These are phyloP conservation scores for Argynnis bischoffii DNA, from an alignment of 2,888 invertebrate species.

Conservation along the genomic window DNA sequence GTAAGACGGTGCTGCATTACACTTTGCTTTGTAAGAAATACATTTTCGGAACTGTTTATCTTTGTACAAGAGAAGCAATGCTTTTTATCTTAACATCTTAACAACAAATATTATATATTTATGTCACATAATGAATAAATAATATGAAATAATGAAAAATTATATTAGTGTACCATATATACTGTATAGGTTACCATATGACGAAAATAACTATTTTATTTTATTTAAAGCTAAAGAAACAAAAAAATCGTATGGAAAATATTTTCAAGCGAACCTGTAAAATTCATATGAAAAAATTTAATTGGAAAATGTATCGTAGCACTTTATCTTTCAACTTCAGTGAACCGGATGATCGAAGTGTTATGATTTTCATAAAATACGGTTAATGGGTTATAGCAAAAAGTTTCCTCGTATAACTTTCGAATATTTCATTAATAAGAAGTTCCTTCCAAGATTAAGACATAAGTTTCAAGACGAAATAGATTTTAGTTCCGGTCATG, in stretches of 20 bases:
- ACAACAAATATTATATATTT: not conserved
- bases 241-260: too few species aligned
- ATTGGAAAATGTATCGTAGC: slow-evolving; percentile 1
- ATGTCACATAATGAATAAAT: not conserved
- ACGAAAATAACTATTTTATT: not conserved
- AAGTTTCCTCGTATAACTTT: slow-evolving; percentile 2
- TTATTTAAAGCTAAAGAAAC: not conserved
- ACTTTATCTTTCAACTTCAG: not conserved
- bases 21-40: slow-evolving; percentile 3
- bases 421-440: not conserved
- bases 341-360: slow-evolving; percentile 5
- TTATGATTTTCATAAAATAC: slow-evolving; percentile 9
- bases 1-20: slow-evolving; percentile 10
- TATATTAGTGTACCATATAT: too few species aligned
- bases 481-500: not conserved
- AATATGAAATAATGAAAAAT: too few species aligned
- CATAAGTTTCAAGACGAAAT: not conserved
- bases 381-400: slow-evolving; percentile 10
- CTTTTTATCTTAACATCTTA: not conserved
- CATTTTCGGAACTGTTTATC: slow-evolving; percentile 3
- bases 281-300: not conserved
- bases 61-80: not conserved
- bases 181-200: too few species aligned
- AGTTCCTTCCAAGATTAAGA: slow-evolving; percentile 2
- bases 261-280: not conserved